These are phyloP conservation scores for Lepidurus arcticus DNA, from an alignment of 1,140 invertebrate species.

Conservation along the genomic window DNA sequence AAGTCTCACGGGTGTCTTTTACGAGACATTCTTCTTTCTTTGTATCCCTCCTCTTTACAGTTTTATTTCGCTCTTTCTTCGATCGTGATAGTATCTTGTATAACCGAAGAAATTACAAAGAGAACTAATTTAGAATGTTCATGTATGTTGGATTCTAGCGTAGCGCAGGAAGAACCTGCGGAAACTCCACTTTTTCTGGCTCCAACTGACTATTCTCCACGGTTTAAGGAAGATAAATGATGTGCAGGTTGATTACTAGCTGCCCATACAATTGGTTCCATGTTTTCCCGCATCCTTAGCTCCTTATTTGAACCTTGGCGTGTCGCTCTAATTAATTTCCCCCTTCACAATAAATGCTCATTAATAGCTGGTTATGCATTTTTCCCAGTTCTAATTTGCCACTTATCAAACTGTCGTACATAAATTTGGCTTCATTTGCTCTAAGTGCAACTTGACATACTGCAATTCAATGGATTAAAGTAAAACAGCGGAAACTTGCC, in stretches of 20 bases:
- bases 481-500: too few relatives aligned
- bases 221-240: slow-evolving; percentile 16
- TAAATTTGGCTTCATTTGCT: background rate
- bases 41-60: too few relatives aligned
- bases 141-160: background rate
- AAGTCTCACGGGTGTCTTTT: too few relatives aligned
- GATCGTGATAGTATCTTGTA: too few relatives aligned
- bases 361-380: background rate
- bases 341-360: background rate
- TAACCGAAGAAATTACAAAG: too few relatives aligned
- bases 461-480: too few relatives aligned
- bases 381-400: background rate
- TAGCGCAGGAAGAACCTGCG: background rate
- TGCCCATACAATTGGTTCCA: background rate
- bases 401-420: background rate
- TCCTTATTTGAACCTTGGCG: background rate
- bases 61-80: too few relatives aligned
- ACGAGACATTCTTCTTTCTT: too few relatives aligned
- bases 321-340: background rate
- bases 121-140: too few relatives aligned
- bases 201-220: background rate
- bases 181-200: background rate
- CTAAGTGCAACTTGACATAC: too few relatives aligned
- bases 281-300: background rate
- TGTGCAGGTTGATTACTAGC: background rate